phyloP scores from a whole-genome alignment of 2,797 vertebrate species.

The Helostoma temminkii region DNA sequence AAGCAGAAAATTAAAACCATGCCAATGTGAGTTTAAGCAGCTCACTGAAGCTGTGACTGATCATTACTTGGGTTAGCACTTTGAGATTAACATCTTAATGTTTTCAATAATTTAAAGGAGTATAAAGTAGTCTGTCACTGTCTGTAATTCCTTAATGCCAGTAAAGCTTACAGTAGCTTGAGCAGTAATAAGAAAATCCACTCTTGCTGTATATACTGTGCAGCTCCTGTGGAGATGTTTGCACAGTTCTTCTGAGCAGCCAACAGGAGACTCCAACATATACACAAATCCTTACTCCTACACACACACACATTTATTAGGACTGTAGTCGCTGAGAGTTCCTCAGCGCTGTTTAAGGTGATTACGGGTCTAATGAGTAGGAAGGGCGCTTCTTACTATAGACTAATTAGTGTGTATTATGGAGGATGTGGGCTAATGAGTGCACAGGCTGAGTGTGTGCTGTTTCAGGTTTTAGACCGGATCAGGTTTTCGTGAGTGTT shows the following conservation, averaged over 20 bases:
- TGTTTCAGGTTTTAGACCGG: slow-evolving; percentile 69
- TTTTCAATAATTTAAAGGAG: slow-evolving; percentile 65
- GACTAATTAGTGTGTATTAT: slow-evolving; percentile 76
- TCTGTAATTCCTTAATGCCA: slow-evolving; percentile 76
- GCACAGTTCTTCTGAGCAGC: slow-evolving; percentile 55
- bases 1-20: slow-evolving; percentile 1
- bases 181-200: slow-evolving; percentile 69
- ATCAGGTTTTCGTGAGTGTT: slow-evolving; percentile 50
- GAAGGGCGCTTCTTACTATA: slow-evolving; percentile 72
- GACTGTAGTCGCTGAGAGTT: slow-evolving; percentile 47
- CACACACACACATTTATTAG: slow-evolving; percentile 38
- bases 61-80: slow-evolving; percentile 56
- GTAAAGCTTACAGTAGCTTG: slow-evolving; percentile 63
- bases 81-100: slow-evolving; percentile 77
- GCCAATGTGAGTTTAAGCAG: slow-evolving; percentile 37
- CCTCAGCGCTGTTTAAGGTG: slow-evolving; percentile 73
- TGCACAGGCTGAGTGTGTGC: slow-evolving; percentile 61
- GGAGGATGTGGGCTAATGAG: slow-evolving; percentile 74
- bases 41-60: slow-evolving; percentile 51
- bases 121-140: slow-evolving; percentile 64
- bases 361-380: slow-evolving; percentile 81
- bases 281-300: slow-evolving; percentile 59
- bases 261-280: slow-evolving; percentile 60
- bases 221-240: slow-evolving; percentile 50
- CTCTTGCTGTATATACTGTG: slow-evolving; percentile 30